phyloP scores from a whole-genome alignment of 2,888 invertebrate genomes.

The Balanococcus diminutus region DNA sequence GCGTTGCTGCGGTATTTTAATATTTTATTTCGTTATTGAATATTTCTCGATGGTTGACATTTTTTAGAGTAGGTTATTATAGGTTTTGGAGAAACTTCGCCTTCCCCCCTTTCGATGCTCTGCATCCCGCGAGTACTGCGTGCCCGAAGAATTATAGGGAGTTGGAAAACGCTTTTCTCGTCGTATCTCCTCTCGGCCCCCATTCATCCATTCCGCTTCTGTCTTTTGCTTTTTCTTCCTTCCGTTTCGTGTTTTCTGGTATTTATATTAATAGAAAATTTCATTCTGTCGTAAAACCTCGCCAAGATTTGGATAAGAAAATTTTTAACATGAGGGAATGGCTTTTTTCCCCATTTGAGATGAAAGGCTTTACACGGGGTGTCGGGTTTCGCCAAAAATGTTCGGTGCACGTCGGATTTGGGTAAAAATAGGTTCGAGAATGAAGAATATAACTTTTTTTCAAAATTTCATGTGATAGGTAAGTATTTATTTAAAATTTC shows the following conservation, averaged over 20 bases:
- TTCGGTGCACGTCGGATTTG: too few relatives aligned
- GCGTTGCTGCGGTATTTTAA: slow-evolving; percentile 24
- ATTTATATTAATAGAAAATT: not conserved
- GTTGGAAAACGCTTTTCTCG: not conserved
- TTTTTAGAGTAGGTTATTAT: slow-evolving; percentile 17
- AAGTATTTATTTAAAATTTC: too few relatives aligned
- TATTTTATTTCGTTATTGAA: slow-evolving; percentile 40
- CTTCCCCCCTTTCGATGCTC: too few relatives aligned
- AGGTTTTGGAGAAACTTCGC: not conserved
- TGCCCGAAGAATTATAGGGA: not conserved
- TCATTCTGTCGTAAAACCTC: too few relatives aligned
- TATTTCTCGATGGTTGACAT: slow-evolving; percentile 41
- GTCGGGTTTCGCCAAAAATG: too few relatives aligned
- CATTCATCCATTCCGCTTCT: not conserved
- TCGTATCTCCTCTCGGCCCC: not conserved
- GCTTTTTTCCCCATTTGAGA: too few relatives aligned
- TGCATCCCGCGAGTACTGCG: not conserved
- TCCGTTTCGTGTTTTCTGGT: not conserved
- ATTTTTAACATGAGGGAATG: not conserved
- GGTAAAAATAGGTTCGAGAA: too few relatives aligned
- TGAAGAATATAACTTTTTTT: too few relatives aligned
- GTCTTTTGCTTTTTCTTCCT: not conserved
- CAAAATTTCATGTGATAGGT: too few relatives aligned
- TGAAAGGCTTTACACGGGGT: too few relatives aligned
- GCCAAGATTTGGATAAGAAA: not conserved